These are phyloP conservation scores for Heterodera carotae DNA, from an alignment of 1,140 invertebrate species.

Conservation along the genomic window DNA sequence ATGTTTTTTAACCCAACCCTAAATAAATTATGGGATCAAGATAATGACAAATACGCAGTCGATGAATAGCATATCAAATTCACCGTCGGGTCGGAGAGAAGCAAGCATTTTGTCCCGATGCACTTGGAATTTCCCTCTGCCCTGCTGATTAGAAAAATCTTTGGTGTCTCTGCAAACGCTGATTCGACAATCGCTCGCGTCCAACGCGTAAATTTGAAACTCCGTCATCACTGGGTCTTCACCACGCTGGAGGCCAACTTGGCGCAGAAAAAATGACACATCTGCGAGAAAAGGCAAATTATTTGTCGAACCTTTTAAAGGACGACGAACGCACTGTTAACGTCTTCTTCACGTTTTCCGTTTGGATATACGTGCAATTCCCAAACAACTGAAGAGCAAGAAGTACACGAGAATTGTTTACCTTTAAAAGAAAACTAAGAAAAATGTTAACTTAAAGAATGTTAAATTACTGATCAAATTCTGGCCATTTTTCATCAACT, in stretches of 20 bases:
- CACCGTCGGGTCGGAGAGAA: constrained; percentile 53
- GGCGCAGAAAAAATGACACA: constrained; percentile 62
- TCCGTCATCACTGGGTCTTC: constrained; percentile 64
- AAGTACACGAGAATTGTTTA: constrained; percentile 41
- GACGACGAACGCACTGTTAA: constrained; percentile 29
- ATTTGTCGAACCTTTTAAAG: not conserved
- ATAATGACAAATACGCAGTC: no score
- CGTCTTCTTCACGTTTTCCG: constrained; percentile 63
- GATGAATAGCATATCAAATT: no score
- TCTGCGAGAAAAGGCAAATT: constrained; percentile 17
- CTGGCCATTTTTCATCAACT: constrained; percentile 61
- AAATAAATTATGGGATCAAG: no score
- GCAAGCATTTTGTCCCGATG: constrained; percentile 40
- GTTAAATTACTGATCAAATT: constrained; percentile 53
- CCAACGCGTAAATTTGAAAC: constrained; percentile 62
- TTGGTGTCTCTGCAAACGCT: constrained; percentile 63
- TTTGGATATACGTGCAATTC: constrained; percentile 65
- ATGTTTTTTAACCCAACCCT: no score
- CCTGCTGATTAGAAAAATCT: constrained; percentile 64
- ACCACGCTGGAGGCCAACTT: constrained; percentile 59
- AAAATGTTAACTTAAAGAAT: constrained; percentile 12
- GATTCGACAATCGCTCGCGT: constrained; percentile 48
- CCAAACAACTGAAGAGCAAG: constrained; percentile 58
- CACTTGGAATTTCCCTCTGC: constrained; percentile 62
- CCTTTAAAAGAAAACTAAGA: constrained; percentile 16